Percentiles rank a stretch among this genome's conserved stretches.
Conservation (phyloP, 2,888 invertebrate species). For the Drosophila leonis region DNA sequence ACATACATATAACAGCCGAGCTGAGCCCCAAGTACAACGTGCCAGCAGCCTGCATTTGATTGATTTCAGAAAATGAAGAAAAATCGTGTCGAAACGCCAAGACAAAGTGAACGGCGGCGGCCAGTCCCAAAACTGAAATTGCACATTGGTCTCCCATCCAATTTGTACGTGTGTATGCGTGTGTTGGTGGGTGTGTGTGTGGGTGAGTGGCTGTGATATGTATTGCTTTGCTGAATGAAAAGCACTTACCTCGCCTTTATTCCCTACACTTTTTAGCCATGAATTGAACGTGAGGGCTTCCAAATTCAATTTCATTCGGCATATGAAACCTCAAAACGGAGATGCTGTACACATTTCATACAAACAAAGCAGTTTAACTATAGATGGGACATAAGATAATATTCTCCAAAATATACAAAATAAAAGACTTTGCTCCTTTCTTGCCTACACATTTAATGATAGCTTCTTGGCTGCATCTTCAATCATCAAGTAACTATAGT, state of each 20-base stretch:
- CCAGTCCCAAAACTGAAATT: conserved; percentile 68
- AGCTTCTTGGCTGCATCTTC: background rate
- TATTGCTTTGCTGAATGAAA: conserved; percentile 45
- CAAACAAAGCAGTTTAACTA: conserved; percentile 24
- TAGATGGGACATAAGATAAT: conserved; percentile 3
- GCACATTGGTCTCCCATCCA: conserved; percentile 53
- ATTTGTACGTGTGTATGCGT: conserved; percentile 3
- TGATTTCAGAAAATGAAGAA: conserved; percentile 79
- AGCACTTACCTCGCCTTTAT: conserved; percentile 63
- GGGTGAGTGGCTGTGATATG: conserved; percentile 21
- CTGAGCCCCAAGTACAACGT: conserved; percentile 29
- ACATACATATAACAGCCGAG: conserved; percentile 17
- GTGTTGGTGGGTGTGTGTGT: conserved; percentile 7
- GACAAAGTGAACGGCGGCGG: conserved; percentile 67
- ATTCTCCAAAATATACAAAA: background rate
- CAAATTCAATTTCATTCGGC: conserved; percentile 52
- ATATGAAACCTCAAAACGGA: conserved; percentile 31
- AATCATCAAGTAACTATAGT: background rate
- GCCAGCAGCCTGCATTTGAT: conserved; percentile 72
- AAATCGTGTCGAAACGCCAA: conserved; percentile 79
- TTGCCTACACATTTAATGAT: background rate
- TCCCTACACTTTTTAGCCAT: conserved; percentile 36
- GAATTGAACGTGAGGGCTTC: conserved; percentile 49
- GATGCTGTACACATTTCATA: conserved; percentile 19
- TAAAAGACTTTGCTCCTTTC: background rate